phyloP scores from a whole-genome alignment of 1,140 invertebrate species.

The Drosophila cardini region DNA sequence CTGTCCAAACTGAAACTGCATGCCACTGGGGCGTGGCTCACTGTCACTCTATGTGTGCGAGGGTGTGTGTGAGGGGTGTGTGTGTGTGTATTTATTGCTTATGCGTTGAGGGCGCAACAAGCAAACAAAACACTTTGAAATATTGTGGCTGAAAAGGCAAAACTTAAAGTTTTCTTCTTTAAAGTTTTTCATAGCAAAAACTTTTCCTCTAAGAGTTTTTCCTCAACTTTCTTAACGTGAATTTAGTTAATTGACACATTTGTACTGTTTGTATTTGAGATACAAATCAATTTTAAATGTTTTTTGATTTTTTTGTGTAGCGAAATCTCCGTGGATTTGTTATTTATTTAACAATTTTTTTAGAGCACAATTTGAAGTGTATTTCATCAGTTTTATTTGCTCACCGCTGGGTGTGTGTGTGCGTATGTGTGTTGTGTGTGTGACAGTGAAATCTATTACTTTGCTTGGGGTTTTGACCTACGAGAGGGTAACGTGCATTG shows the following conservation, averaged over 20 bases:
- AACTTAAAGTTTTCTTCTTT: slow-evolving; percentile 3
- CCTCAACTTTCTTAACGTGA: too few relatives aligned
- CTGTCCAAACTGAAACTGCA: slow-evolving; percentile 44
- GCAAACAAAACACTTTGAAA: slow-evolving; percentile 33
- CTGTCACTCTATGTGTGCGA: too few relatives aligned
- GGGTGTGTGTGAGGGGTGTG: neutral
- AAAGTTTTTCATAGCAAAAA: neutral
- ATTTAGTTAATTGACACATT: too few relatives aligned
- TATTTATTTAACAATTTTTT: slow-evolving; percentile 3
- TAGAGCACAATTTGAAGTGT: neutral
- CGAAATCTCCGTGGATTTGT: neutral
- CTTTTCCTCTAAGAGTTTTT: too few relatives aligned
- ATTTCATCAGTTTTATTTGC: slow-evolving; percentile 3
- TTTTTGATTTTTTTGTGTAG: neutral
- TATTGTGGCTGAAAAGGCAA: slow-evolving; percentile 3
- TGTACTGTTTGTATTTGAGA: too few relatives aligned
- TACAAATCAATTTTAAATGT: too few relatives aligned
- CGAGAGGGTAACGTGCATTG: slow-evolving; percentile 71
- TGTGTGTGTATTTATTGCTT: slow-evolving; percentile 24
- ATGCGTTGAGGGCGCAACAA: slow-evolving; percentile 12
- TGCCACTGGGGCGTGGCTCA: slow-evolving; percentile 30
- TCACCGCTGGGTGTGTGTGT: slow-evolving; percentile 8
- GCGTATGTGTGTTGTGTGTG: slow-evolving; percentile 6
- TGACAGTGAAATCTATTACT: slow-evolving; percentile 71
- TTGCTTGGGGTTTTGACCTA: slow-evolving; percentile 66